Percentiles rank a stretch among this genome's conserved stretches.
phyloP scores from a whole-genome alignment of 2,888 invertebrate genomes.

The Rhynchonema sp. region DNA sequence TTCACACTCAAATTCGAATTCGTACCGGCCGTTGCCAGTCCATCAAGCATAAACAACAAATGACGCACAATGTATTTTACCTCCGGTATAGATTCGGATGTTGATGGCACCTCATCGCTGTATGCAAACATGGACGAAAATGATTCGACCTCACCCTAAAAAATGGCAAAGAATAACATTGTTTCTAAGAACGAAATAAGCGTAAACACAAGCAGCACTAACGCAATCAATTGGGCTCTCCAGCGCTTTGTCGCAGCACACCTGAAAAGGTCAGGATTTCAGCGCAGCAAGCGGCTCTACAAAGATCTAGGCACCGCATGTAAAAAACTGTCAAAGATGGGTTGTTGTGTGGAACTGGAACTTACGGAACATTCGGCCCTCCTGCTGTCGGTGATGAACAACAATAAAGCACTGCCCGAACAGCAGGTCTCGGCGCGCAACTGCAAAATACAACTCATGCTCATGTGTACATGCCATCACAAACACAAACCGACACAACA shows the following conservation, averaged over 20 bases:
- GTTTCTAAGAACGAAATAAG: neutral
- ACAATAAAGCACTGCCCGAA: neutral
- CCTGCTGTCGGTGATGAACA: neutral
- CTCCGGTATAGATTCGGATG: neutral
- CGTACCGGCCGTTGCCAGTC: no score
- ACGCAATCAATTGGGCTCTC: neutral
- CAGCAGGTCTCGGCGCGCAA: neutral
- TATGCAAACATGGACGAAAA: neutral
- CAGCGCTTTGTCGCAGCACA: neutral
- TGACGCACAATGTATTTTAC: no score
- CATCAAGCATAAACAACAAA: no score
- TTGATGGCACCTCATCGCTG: neutral
- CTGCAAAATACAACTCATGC: no score
- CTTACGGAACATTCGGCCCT: neutral
- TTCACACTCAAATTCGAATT: neutral
- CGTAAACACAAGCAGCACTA: neutral
- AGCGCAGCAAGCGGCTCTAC: no score
- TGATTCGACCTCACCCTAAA: neutral
- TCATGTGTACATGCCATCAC: no score
- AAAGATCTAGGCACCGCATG: no score
- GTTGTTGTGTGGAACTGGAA: neutral
- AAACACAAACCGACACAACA: neutral
- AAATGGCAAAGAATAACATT: neutral
- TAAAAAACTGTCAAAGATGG: no score
- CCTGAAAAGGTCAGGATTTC: no score